Base-by-base conservation (phyloP, 2,888 invertebrate species). In the Perizoma flavofasciatum region DNA sequence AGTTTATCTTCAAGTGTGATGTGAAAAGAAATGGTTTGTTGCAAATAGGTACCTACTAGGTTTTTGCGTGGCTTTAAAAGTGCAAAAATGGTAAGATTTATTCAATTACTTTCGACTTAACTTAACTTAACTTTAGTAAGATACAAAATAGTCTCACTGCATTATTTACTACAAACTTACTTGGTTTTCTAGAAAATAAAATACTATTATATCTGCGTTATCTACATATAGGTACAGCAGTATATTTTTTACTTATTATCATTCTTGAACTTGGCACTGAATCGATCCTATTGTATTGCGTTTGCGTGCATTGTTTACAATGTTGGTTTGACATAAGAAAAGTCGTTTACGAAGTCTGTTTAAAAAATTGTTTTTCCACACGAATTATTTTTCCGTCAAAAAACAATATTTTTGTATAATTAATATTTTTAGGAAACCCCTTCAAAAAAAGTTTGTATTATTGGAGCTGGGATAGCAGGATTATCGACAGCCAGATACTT, bases 381-480 rank as follows among this genome's bases (percentile, higher is more conserved):
- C 22, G 22, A 22, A 22, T 22, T 22, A 22, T 22, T 22, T 22
- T 22, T 3, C 22, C 1, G 1, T 2, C 1, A 22, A 2, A 22
- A 22, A 22, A 3, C 22, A 22, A 22, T 22, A 22, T 22, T 22
- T 22, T 22, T 1, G 1, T 2, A 22, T 22, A 22, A 22, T 2
- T 22, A 22, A 22, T 22, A 22, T 22, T 22, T 22, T 22, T 50
- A 70, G 68, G 77, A 63, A 11, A 52, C 45, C n/a, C 11, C 58
- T 5, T 6, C 67, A 6, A 75, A 72, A 59, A 81, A 86, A 35
- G 89, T 90, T 5, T 91, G 90, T 61, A 73, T 92, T 0, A 86
- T 91, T 41, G 92, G 92, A 7, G 92, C 91, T 34, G 92, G 92
- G 0, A 66, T 92, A 61, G 85, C 88, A 1, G 92, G 92, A 0